A percentile compares a stretch with the other conserved stretches of the same genome.
These are phyloP conservation scores for Drosophila fuyamai DNA, from an alignment of 1,140 invertebrate genomes.

Conservation along the genomic window DNA sequence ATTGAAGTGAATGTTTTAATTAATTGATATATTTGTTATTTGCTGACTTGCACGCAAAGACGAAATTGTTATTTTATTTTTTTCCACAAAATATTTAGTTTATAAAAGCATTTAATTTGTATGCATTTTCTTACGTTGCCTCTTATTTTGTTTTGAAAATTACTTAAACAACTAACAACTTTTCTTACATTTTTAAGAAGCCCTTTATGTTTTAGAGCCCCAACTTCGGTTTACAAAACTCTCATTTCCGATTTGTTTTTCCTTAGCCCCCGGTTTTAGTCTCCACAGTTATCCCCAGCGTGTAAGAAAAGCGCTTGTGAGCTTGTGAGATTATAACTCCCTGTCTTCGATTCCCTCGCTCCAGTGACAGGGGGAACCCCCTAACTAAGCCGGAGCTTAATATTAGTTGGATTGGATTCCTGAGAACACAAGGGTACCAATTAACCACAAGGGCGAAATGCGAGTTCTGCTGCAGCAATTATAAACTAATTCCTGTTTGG, in stretches of 20 bases:
- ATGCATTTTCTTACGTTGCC: no score
- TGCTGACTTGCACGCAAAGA: no score
- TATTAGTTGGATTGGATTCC: constrained; percentile 4
- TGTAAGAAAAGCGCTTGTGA: constrained; percentile 25
- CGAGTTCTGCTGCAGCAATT: constrained; percentile 32
- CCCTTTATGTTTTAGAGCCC: neutral
- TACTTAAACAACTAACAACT: no score
- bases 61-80: no score
- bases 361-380: neutral
- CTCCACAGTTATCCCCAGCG: neutral
- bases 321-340: constrained; percentile 46
- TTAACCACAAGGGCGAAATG: constrained; percentile 33
- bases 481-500: constrained; percentile 46
- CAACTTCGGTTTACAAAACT: neutral
- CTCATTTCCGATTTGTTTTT: neutral
- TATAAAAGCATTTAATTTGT: no score
- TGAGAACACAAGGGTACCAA: constrained; percentile 19
- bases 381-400: constrained; percentile 16
- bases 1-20: no score
- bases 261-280: neutral
- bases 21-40: no score
- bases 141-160: no score
- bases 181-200: neutral
- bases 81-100: no score
- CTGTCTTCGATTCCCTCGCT: constrained; percentile 3